Percentiles rank a stretch among this genome's conserved stretches.
Evolutionary conservation across 2,113 vertebrate genomes (phyloP).

Genomic region (Dendropsophus ebraccatus): DNA sequence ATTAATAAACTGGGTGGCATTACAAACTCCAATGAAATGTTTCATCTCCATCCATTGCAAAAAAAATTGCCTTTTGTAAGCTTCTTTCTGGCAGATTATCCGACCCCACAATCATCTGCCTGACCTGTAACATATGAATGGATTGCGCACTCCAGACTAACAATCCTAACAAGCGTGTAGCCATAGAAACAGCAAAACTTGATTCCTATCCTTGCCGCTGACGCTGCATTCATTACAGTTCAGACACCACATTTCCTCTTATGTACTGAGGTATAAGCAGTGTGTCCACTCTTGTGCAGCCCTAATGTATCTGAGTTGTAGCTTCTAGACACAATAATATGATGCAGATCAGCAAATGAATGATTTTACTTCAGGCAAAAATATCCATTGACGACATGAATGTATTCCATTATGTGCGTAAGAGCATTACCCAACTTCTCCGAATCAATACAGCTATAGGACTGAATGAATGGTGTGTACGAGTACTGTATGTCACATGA

Average conservation of each 20-base stretch:
- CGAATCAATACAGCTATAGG: conserved; percentile 14
- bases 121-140: conserved; percentile 34
- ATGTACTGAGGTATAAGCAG: neutral
- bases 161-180: neutral
- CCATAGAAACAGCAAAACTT: neutral
- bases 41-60: neutral
- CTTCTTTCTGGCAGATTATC: conserved; percentile 5
- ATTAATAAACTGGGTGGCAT: neutral
- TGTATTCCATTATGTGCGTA: conserved; percentile 13
- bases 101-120: neutral
- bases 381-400: conserved; percentile 44
- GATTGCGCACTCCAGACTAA: neutral
- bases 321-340: neutral
- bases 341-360: conserved; percentile 7
- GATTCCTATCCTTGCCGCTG: neutral
- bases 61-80: neutral
- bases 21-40: neutral
- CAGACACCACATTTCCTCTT: neutral
- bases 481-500: neutral
- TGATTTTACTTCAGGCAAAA: conserved; percentile 38
- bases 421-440: conserved; percentile 18
- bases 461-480: neutral
- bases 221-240: neutral
- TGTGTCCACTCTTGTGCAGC: neutral
- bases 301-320: neutral